Evolutionary conservation across 2,888 invertebrate genomes (phyloP).

Genomic region (Lycocerus yunnanus): DNA sequence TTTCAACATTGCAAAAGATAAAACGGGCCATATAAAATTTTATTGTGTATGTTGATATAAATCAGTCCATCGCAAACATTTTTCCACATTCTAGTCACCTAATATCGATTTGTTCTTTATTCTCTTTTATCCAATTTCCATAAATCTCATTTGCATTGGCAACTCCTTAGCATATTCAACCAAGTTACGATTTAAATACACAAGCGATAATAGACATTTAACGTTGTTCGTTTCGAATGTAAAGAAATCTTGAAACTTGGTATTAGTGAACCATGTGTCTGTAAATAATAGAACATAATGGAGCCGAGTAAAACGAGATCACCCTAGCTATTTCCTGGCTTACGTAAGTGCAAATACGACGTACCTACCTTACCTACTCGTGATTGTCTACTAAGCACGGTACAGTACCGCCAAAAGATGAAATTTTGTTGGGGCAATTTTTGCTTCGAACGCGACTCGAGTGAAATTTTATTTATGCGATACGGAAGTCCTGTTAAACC

Average conservation of each 20-base stretch:
- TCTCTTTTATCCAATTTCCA: slow-evolving; percentile 29
- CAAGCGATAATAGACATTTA: slow-evolving; percentile 2
- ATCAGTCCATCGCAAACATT: slow-evolving; percentile 25
- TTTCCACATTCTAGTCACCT: slow-evolving; percentile 23
- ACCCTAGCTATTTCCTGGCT: slow-evolving; percentile 3
- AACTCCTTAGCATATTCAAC: slow-evolving; percentile 20
- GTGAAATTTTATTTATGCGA: not conserved
- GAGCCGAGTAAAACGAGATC: not conserved
- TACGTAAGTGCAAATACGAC: not conserved
- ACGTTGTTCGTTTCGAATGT: not conserved
- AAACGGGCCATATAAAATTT: slow-evolving; percentile 7
- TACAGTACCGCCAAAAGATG: not conserved
- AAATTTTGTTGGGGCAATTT: not conserved
- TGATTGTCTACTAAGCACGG: not conserved
- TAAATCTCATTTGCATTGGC: slow-evolving; percentile 22
- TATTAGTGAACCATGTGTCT: not conserved
- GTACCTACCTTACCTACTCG: not conserved
- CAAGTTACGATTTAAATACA: slow-evolving; percentile 13
- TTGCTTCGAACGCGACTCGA: not conserved
- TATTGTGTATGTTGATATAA: slow-evolving; percentile 17
- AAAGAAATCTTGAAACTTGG: slow-evolving; percentile 9
- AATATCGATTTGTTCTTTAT: slow-evolving; percentile 27
- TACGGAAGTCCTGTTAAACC: not conserved
- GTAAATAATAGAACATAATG: slow-evolving; percentile 2
- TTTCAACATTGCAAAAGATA: not conserved